Conservation (phyloP, 92 coral and sea anemone species). For the Zoanthus solanderi region DNA sequence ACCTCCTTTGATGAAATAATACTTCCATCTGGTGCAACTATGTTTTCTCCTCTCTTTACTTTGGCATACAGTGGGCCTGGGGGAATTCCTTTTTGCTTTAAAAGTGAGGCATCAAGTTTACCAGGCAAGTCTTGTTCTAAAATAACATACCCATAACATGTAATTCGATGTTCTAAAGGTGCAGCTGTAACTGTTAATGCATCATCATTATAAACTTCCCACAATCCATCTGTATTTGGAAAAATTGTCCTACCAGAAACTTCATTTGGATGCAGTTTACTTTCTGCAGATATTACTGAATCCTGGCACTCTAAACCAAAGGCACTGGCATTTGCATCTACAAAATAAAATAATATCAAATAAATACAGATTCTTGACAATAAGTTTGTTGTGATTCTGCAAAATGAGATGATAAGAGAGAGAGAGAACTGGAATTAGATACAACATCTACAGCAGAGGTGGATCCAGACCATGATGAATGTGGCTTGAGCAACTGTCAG, state of each 20-base stretch:
- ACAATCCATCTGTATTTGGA: conserved; percentile 56
- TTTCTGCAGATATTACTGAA: conserved; percentile 21
- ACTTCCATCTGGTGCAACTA: conserved; percentile 79
- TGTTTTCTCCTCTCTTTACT: conserved; percentile 83
- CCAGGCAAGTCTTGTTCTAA: conserved; percentile 82
- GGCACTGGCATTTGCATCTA: neutral
- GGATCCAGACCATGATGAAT: no score
- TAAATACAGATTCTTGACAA: neutral
- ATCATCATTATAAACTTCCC: conserved; percentile 85
- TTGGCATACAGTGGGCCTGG: conserved; percentile 97
- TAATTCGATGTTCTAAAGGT: conserved; percentile 80
- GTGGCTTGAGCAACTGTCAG: no score
- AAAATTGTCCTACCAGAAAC: conserved; percentile 67
- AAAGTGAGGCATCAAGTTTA: conserved; percentile 79
- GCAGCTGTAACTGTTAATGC: conserved; percentile 83
- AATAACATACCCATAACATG: conserved; percentile 91
- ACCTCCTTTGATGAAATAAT: conserved; percentile 78
- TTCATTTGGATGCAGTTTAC: conserved; percentile 78
- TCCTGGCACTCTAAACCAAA: conserved; percentile 11
- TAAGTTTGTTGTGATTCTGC: no score
- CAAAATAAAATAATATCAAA: neutral
- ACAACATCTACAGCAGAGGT: no score
- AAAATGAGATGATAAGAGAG: no score
- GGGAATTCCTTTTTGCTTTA: conserved; percentile 85
- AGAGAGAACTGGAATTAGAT: no score